Percentiles rank a stretch among this genome's conserved stretches.
Evolutionary conservation across 1,140 invertebrate genomes (phyloP).

Genomic region (Bursaphelenchus mucronatus): DNA sequence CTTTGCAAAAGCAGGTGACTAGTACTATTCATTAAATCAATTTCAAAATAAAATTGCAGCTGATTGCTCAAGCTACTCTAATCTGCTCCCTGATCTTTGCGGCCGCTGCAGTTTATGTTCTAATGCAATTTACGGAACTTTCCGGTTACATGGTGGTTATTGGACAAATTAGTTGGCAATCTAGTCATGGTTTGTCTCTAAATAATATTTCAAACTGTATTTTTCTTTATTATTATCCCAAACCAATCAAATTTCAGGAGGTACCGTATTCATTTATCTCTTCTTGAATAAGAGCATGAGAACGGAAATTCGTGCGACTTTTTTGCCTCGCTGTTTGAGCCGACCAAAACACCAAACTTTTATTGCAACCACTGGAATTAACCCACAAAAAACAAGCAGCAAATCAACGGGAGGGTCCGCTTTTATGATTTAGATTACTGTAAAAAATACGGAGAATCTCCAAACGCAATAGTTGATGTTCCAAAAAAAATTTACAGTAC

Average conservation of each 20-base stretch:
- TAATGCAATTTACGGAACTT: conserved; percentile 29
- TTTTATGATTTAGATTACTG: no score
- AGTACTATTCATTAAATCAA: conserved; percentile 10
- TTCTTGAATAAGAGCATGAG: conserved; percentile 16
- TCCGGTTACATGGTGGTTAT: conserved; percentile 13
- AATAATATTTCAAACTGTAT: background rate
- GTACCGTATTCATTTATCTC: conserved; percentile 19
- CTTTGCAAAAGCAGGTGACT: conserved; percentile 3
- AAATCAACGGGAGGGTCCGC: no score
- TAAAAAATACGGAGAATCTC: no score
- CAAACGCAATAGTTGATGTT: no score
- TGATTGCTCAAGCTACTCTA: conserved; percentile 28
- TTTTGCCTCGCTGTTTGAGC: no score
- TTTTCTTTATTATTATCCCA: background rate
- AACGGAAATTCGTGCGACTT: background rate
- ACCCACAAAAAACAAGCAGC: no score
- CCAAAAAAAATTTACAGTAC: no score
- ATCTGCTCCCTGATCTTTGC: conserved; percentile 28
- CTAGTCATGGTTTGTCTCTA: conserved; percentile 7
- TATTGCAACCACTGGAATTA: no score
- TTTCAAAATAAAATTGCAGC: conserved; percentile 20
- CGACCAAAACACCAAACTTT: no score
- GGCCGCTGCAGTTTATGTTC: conserved; percentile 27
- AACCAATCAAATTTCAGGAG: background rate
- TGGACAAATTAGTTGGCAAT: conserved; percentile 21